Conservation (phyloP, 1,140 invertebrate species). For the Fopius arisanus region DNA sequence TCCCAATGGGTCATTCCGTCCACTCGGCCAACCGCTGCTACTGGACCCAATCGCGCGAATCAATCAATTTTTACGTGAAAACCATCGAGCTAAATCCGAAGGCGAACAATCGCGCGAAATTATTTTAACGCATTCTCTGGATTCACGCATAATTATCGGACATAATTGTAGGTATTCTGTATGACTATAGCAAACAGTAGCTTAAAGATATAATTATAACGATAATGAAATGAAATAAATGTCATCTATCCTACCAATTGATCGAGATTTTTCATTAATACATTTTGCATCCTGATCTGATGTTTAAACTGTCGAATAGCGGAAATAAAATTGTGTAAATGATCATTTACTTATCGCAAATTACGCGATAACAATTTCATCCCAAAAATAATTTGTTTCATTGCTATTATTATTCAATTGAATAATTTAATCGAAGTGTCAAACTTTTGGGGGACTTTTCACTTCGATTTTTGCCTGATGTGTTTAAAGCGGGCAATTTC, state of each 20-base stretch:
- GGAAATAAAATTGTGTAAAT: too few species aligned
- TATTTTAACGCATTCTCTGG: constrained; percentile 55
- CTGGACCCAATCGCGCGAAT: constrained; percentile 4
- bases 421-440: too few species aligned
- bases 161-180: constrained; percentile 64
- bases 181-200: constrained; percentile 63
- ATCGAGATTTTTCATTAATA: constrained; percentile 27
- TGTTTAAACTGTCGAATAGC: too few species aligned
- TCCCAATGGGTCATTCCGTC: background rate
- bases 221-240: constrained; percentile 54
- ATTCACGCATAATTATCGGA: constrained; percentile 64
- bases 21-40: background rate
- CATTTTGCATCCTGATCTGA: background rate
- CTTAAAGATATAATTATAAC: constrained; percentile 41
- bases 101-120: constrained; percentile 45
- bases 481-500: too few species aligned
- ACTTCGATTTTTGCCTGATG: too few species aligned
- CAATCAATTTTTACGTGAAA: constrained; percentile 26
- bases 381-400: too few species aligned
- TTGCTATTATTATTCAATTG: too few species aligned
- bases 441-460: too few species aligned
- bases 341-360: too few species aligned
- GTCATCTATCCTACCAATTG: constrained; percentile 59
- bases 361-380: too few species aligned
- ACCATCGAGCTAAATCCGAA: constrained; percentile 15